These are phyloP conservation scores for Paedocypris sp. DNA, from an alignment of 2,113 vertebrate species.

Conservation along the genomic window DNA sequence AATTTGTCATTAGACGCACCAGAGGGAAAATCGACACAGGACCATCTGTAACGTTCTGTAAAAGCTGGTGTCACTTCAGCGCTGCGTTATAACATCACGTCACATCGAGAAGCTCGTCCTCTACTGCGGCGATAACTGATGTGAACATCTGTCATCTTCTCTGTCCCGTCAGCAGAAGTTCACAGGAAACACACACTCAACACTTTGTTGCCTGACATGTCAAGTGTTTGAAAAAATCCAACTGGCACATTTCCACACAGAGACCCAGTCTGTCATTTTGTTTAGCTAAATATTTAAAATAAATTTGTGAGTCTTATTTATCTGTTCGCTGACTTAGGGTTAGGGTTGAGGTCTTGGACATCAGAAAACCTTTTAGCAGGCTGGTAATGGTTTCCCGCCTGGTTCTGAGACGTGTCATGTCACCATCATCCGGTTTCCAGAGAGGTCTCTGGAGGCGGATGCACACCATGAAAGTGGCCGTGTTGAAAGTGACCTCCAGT, in stretches of 20 bases:
- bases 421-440: background rate
- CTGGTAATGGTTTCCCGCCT: background rate
- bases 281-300: too few species aligned
- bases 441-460: slow-evolving; percentile 1
- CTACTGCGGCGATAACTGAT: background rate
- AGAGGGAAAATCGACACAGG: background rate
- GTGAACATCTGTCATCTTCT: background rate
- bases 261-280: background rate
- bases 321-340: too few species aligned
- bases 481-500: slow-evolving; percentile 22
- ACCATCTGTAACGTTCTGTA: background rate
- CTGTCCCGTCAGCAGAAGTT: slow-evolving; percentile 1
- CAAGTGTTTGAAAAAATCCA: background rate
- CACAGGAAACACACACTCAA: background rate
- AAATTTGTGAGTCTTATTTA: too few species aligned
- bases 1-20: slow-evolving; percentile 16
- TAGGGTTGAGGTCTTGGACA: too few species aligned
- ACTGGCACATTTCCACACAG: background rate
- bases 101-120: background rate
- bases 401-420: background rate
- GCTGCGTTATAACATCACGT: background rate
- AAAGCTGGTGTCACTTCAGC: too few species aligned
- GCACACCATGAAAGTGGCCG: background rate
- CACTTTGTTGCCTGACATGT: background rate
- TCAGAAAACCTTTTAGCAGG: too few species aligned